Evolutionary conservation across 1,140 invertebrate genomes (phyloP), one percentile per base, ranked within the genome.

Genomic region (Orussus abietinus): DNA sequence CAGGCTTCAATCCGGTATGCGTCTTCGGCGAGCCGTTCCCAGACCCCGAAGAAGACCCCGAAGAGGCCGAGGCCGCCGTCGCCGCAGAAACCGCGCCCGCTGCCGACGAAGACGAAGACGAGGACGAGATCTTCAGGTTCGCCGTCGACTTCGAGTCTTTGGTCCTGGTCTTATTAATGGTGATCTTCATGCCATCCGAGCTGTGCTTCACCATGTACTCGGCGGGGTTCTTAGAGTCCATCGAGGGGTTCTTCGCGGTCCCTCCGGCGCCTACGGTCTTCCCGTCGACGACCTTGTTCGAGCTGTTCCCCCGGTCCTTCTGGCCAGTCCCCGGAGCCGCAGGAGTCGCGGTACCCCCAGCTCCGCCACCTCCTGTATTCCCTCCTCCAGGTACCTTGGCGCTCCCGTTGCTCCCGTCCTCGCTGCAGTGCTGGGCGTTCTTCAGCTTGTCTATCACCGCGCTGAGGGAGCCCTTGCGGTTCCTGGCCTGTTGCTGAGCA

Each of bases 201-300:
- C 86, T 88, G 20, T 82, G 83, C 55, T 90, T 90, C 0, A 90
- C 84, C 80, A 89, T 90, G 52, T 92, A 93, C 52, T 92, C 89
- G 1, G 81, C 80, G 2, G 75, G 69, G 58, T 84, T 86, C 69
- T 88, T 88, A 32, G 68, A 75, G 38, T 82, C 81, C 7, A 72
- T 74, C 1, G 76, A 59, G 50, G 78, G 62, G 48, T 64, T 80
- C 33, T 77, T 77, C 15, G 67, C 67, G 17, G 70, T 59, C 25
- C 65, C 69, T 64, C n/a, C n/a, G n/a, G n/a, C n/a, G n/a, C n/a
- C 79, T 80, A n/a, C 75, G 69, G 52, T 80, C 78, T 28, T 46
- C 55, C 43, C 45, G 30, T 42, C 25, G 43, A 50, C 19, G 47
- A 44, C 38, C 12, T 64, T 64, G n/a, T 56, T 74, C 17, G 62